These are phyloP conservation scores for Orchesellides sinensis DNA, from an alignment of 2,888 invertebrate species.

Conservation along the genomic window DNA sequence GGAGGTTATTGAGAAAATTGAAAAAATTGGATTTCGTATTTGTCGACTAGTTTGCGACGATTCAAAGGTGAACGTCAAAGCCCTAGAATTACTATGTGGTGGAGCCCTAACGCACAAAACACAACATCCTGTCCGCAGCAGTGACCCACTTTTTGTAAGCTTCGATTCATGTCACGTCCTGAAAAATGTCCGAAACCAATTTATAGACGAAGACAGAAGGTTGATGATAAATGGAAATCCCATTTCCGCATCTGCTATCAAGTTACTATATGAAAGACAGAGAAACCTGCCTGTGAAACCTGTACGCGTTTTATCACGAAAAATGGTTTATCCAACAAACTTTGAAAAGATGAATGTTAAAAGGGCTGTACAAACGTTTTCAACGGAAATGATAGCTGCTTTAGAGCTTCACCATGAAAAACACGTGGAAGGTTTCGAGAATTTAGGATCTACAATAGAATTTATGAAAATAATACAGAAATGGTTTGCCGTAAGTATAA, in stretches of 20 bases:
- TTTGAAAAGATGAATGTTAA: constrained; percentile 66
- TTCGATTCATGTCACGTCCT: constrained; percentile 62
- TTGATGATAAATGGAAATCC: neutral
- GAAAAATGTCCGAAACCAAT: constrained; percentile 55
- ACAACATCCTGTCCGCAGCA: constrained; percentile 11
- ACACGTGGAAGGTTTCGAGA: constrained; percentile 10
- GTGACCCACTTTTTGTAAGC: constrained; percentile 42
- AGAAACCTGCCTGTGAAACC: constrained; percentile 37
- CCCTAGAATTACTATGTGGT: constrained; percentile 37
- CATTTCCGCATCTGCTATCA: constrained; percentile 17
- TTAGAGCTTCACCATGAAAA: constrained; percentile 12
- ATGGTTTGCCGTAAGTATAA: constrained; percentile 40
- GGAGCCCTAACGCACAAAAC: constrained; percentile 12
- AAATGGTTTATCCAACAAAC: constrained; percentile 43
- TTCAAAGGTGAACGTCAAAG: constrained; percentile 43
- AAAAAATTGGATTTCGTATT: constrained; percentile 56
- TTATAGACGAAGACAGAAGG: constrained; percentile 33
- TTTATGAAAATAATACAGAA: constrained; percentile 44
- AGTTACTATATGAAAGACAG: constrained; percentile 32
- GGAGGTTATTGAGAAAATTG: constrained; percentile 33
- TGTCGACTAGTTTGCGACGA: constrained; percentile 57
- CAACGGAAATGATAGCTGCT: constrained; percentile 43
- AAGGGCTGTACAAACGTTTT: constrained; percentile 58
- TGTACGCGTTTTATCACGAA: constrained; percentile 43
- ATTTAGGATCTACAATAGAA: constrained; percentile 25